Percentiles rank a stretch among this genome's conserved stretches.
Conservation (phyloP, 1,140 invertebrate species). For the Drosophila repletoides region DNA sequence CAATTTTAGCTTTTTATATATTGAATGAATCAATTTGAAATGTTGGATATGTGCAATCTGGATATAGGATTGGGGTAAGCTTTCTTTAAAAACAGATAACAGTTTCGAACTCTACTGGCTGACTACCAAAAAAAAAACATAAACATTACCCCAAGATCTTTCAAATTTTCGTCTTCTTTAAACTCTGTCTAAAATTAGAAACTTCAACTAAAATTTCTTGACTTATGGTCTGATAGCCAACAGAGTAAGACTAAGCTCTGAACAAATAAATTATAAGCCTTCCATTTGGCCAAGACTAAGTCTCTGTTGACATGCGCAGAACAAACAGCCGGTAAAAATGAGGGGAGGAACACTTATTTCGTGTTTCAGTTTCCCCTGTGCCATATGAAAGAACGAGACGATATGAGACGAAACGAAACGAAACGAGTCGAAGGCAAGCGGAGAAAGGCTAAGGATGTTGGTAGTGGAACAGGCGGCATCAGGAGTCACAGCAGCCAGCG, state of each 20-base stretch:
- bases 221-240: constrained; percentile 44
- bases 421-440: too few relatives aligned
- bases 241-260: constrained; percentile 43
- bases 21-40: too few relatives aligned
- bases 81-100: too few relatives aligned
- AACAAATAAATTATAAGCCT: constrained; percentile 53
- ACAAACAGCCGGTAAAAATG: constrained; percentile 20
- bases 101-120: too few relatives aligned
- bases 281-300: not conserved
- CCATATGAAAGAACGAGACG: not conserved
- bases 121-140: too few relatives aligned
- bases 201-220: not conserved
- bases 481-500: not conserved
- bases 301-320: constrained; percentile 52
- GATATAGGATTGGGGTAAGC: too few relatives aligned
- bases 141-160: too few relatives aligned
- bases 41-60: too few relatives aligned
- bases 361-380: not conserved
- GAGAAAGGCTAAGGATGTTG: constrained; percentile 6
- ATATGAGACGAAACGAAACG: constrained; percentile 25
- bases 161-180: too few relatives aligned
- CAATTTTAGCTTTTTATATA: too few relatives aligned
- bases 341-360: constrained; percentile 7
- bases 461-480: constrained; percentile 35
- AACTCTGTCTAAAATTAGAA: too few relatives aligned